A percentile compares a stretch with the other conserved stretches of the same genome.
phyloP scores from a whole-genome alignment of 2,113 vertebrate genomes.

The Ophiodon elongatus region DNA sequence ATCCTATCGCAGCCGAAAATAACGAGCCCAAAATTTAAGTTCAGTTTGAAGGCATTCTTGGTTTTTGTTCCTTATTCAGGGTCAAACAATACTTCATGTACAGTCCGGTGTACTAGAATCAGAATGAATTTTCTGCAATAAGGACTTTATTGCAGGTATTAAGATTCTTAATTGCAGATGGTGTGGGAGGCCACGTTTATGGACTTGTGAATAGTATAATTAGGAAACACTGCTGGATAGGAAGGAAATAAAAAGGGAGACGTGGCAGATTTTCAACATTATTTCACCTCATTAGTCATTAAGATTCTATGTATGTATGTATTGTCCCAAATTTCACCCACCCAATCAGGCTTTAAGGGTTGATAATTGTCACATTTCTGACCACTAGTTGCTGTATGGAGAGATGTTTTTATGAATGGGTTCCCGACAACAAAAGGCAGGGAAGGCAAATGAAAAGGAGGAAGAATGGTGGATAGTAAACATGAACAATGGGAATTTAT shows the following conservation, averaged over 20 bases:
- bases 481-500: neutral
- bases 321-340: neutral
- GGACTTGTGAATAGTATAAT: neutral
- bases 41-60: neutral
- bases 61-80: neutral
- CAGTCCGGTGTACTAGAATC: neutral
- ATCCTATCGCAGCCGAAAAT: neutral
- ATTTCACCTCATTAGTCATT: neutral
- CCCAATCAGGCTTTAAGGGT: neutral
- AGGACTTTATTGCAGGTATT: neutral
- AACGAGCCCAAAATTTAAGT: neutral
- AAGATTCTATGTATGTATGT: neutral
- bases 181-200: neutral
- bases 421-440: neutral
- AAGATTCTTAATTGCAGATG: slow-evolving; percentile 13
- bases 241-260: neutral
- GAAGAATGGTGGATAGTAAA: neutral
- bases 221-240: neutral
- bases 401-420: neutral
- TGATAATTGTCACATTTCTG: neutral
- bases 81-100: neutral
- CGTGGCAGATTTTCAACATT: neutral
- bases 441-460: neutral
- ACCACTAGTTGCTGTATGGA: neutral
- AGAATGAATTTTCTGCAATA: neutral